A percentile compares a stretch with the other conserved stretches of the same genome.
phyloP scores from a whole-genome alignment of 2,797 vertebrate species.

The Hoplostethus atlanticus region DNA sequence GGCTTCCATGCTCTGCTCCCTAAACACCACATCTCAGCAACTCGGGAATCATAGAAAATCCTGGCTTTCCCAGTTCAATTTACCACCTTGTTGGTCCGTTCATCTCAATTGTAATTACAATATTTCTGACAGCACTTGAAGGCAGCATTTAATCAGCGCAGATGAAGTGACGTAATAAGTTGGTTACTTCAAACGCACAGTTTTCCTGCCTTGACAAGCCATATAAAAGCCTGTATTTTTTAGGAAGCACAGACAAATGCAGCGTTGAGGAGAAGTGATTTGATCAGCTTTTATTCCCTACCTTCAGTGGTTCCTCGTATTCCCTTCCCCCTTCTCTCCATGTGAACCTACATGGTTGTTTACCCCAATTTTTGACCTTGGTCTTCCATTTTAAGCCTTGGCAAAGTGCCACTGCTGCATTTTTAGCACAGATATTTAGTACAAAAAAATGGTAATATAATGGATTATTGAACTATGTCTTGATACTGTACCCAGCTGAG shows the following conservation, averaged over 20 bases:
- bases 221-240: slow-evolving; percentile 47
- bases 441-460: slow-evolving; percentile 6
- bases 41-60: slow-evolving; percentile 59
- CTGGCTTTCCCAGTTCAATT: slow-evolving; percentile 5
- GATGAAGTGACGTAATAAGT: slow-evolving; percentile 1
- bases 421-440: slow-evolving; percentile 35
- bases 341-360: neutral
- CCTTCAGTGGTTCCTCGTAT: neutral
- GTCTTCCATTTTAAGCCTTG: slow-evolving; percentile 68
- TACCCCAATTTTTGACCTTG: slow-evolving; percentile 43
- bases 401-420: slow-evolving; percentile 56
- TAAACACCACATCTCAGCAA: slow-evolving; percentile 20
- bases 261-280: neutral
- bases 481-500: slow-evolving; percentile 1
- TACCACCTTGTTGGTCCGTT: slow-evolving; percentile 1
- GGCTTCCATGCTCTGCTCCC: slow-evolving; percentile 3
- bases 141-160: slow-evolving; percentile 18
- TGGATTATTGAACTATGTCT: slow-evolving; percentile 24
- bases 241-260: slow-evolving; percentile 1
- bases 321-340: neutral
- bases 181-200: slow-evolving; percentile 14
- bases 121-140: no score
- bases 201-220: slow-evolving; percentile 60
- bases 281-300: neutral
- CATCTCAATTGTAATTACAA: no score